Percentiles rank a stretch among this genome's conserved stretches.
Conservation (phyloP, 2,113 vertebrate genomes). For the Trematocara macrostoma region DNA sequence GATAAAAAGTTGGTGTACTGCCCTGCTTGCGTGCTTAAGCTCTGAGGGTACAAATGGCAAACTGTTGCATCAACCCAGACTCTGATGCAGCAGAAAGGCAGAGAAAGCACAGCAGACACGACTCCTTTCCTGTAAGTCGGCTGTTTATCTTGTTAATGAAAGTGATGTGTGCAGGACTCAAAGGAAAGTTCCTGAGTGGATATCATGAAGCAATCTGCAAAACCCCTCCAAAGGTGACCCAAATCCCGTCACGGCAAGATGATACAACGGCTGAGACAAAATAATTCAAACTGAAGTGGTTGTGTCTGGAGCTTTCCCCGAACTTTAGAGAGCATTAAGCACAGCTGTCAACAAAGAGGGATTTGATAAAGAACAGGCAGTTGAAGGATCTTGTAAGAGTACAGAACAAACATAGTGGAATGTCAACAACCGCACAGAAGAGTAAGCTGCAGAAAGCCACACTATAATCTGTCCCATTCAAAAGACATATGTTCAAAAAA, state of each 20-base stretch:
- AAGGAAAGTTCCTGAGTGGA: neutral
- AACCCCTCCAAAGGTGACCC: neutral
- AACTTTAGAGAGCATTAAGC: neutral
- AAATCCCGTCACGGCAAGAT: neutral
- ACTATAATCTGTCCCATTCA: neutral
- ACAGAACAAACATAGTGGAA: conserved; percentile 14
- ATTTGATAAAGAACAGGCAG: conserved; percentile 10
- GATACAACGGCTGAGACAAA: neutral
- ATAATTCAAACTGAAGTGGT: neutral
- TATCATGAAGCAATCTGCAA: neutral
- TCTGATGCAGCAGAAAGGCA: neutral
- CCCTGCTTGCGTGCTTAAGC: neutral
- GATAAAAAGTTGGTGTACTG: neutral
- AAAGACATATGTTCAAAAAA: neutral
- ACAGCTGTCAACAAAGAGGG: conserved; percentile 29
- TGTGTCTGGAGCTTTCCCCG: neutral
- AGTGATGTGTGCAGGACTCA: neutral
- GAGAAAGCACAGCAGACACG: neutral
- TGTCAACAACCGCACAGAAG: neutral
- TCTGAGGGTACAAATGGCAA: neutral
- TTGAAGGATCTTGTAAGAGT: conserved; percentile 7
- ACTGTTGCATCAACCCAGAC: conserved; percentile 2
- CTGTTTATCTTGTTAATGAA: conserved; percentile 1
- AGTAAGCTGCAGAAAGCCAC: neutral
- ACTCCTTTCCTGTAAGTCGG: neutral